phyloP scores from a whole-genome alignment of 2,888 invertebrate species.

The Oligia latruncula region DNA sequence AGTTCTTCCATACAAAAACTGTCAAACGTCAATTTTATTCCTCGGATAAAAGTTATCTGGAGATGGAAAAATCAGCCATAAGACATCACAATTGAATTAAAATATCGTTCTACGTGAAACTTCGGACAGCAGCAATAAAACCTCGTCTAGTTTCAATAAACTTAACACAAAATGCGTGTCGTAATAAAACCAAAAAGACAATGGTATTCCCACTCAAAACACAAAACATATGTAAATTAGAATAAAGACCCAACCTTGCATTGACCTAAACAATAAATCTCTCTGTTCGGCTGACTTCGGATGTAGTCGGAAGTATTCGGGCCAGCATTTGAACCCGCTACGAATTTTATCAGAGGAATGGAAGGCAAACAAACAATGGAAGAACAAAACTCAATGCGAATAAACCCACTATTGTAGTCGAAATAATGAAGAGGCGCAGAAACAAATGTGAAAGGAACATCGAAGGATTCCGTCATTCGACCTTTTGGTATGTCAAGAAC shows the following conservation, averaged over 20 bases:
- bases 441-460: conserved; percentile 48
- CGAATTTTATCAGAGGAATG: conserved; percentile 49
- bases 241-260: conserved; percentile 57
- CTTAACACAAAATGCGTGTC: conserved; percentile 40
- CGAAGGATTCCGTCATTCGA: conserved; percentile 24
- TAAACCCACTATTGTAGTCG: conserved; percentile 43
- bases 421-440: conserved; percentile 52
- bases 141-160: conserved; percentile 42
- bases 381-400: conserved; percentile 42
- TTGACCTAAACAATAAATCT: conserved; percentile 64
- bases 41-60: no score
- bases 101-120: conserved; percentile 11
- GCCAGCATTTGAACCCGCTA: conserved; percentile 31
- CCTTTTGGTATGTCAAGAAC: conserved; percentile 32
- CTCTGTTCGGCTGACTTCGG: conserved; percentile 37
- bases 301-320: conserved; percentile 40
- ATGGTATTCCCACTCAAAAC: conserved; percentile 51
- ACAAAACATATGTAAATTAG: conserved; percentile 60
- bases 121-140: conserved; percentile 18
- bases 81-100: conserved; percentile 18
- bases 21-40: no score
- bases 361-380: conserved; percentile 56
- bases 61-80: no score
- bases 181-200: conserved; percentile 52
- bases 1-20: no score